phyloP scores from a whole-genome alignment of 2,113 vertebrate species.

The Oncorhynchus kisutch region DNA sequence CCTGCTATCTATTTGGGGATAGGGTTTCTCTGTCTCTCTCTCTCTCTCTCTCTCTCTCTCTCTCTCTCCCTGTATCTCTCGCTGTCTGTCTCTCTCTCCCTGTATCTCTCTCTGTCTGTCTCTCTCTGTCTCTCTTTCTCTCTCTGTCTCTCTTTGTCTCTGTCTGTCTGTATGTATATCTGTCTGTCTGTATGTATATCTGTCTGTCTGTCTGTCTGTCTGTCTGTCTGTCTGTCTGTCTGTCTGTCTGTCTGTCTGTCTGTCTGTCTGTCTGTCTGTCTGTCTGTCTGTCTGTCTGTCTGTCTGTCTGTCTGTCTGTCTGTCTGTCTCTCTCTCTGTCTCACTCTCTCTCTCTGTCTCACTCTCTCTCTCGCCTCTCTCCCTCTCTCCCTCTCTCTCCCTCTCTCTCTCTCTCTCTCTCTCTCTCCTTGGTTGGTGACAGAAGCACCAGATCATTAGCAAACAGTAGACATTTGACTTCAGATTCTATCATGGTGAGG shows the following conservation, averaged over 20 bases:
- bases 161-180: no score
- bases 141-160: no score
- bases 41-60: background rate
- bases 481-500: no score
- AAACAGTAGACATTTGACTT: no score
- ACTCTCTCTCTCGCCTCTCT: no score
- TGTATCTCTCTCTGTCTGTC: no score
- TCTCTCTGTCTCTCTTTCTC: background rate
- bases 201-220: no score
- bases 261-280: no score
- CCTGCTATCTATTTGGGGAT: conserved; percentile 29
- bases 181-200: background rate
- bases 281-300: no score
- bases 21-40: background rate
- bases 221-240: no score
- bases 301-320: background rate
- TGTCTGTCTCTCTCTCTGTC: background rate
- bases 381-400: background rate
- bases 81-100: background rate
- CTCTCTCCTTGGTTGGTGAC: no score
- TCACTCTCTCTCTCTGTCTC: background rate
- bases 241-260: background rate
- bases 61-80: background rate
- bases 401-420: background rate
- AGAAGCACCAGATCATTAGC: no score